Percentiles rank a stretch among this genome's conserved stretches.
Conservation (phyloP, 2,113 vertebrate genomes). For the Rhinichthys klamathensis region DNA sequence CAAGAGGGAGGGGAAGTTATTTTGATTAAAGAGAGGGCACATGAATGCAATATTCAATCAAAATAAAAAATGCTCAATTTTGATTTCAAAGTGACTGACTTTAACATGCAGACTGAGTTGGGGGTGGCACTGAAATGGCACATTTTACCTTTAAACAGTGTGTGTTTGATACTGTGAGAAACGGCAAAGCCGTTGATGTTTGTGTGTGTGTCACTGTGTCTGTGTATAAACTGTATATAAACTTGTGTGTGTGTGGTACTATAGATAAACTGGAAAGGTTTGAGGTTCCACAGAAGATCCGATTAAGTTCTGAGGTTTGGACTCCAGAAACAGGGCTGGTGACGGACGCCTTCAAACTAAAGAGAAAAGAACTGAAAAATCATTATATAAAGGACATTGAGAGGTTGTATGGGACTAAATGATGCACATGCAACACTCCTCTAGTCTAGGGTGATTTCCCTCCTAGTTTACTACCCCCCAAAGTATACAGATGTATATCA, state of each 20-base stretch:
- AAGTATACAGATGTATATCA: background rate
- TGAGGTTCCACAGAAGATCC: conserved; percentile 93
- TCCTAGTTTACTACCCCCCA: background rate
- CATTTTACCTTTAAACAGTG: background rate
- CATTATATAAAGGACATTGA: conserved; percentile 95
- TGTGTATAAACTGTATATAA: background rate
- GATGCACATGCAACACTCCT: conserved; percentile 44
- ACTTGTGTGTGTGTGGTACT: conserved; percentile 3
- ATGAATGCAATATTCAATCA: too few relatives aligned
- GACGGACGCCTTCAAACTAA: conserved; percentile 97
- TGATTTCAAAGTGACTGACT: too few relatives aligned
- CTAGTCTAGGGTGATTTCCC: too few relatives aligned
- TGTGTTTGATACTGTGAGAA: background rate
- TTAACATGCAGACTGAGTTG: too few relatives aligned
- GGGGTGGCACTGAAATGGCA: too few relatives aligned
- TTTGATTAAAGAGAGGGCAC: too few relatives aligned
- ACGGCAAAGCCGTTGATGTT: background rate
- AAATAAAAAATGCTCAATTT: too few relatives aligned
- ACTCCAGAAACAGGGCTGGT: conserved; percentile 96
- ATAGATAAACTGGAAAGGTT: conserved; percentile 93
- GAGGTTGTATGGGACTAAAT: conserved; percentile 96
- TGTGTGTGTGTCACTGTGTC: background rate
- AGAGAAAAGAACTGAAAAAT: conserved; percentile 94
- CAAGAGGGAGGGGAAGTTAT: too few relatives aligned
- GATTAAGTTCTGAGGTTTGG: conserved; percentile 92